These are phyloP conservation scores for Eristalis arbustorum DNA, from an alignment of 2,888 invertebrate genomes.

Conservation along the genomic window DNA sequence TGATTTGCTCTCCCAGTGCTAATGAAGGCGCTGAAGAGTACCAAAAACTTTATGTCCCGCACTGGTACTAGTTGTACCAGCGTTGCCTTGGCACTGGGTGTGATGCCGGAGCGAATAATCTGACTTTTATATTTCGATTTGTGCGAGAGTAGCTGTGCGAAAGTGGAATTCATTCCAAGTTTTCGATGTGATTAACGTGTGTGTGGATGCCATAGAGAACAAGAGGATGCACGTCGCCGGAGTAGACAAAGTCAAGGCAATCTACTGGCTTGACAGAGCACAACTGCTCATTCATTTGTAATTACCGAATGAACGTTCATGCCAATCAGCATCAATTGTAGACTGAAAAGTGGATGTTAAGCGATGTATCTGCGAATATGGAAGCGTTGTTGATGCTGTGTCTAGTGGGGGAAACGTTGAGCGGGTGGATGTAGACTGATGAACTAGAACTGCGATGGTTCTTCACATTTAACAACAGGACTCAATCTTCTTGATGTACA, in stretches of 20 bases:
- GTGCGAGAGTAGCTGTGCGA: constrained; percentile 12
- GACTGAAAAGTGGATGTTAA: constrained; percentile 20
- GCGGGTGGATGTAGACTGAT: neutral
- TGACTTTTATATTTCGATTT: constrained; percentile 54
- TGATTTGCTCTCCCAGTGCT: neutral
- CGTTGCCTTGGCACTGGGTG: neutral
- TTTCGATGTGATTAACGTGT: constrained; percentile 54
- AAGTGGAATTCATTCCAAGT: constrained; percentile 47
- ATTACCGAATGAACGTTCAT: constrained; percentile 49
- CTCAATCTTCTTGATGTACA: too few species aligned
- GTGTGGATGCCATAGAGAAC: neutral
- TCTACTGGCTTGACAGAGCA: neutral
- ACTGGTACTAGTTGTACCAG: constrained; percentile 6
- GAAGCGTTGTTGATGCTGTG: neutral
- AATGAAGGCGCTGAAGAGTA: constrained; percentile 5
- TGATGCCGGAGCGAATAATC: constrained; percentile 35
- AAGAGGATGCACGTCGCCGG: constrained; percentile 14
- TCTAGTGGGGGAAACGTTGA: neutral
- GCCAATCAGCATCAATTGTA: constrained; percentile 63
- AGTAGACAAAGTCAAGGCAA: constrained; percentile 25
- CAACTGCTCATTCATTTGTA: constrained; percentile 26
- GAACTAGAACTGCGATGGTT: too few species aligned
- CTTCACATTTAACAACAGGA: too few species aligned
- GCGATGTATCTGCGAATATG: neutral
- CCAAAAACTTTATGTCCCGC: neutral